Percentiles rank a stretch among this genome's conserved stretches.
Conservation (phyloP, 2,888 invertebrate species). For the Rhodophaea formosa region DNA sequence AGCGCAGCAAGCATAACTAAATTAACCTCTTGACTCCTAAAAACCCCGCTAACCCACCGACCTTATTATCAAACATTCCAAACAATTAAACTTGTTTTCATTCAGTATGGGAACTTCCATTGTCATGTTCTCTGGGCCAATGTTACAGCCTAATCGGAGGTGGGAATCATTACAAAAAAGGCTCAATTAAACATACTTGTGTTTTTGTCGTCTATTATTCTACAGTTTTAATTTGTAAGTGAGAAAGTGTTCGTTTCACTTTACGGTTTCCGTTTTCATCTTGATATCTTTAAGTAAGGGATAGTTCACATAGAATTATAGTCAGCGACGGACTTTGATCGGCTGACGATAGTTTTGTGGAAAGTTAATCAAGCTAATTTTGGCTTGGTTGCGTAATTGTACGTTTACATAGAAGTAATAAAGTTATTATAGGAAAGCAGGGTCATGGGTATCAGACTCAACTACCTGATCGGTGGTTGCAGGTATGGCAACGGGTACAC, state of each 20-base stretch:
- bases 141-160: constrained; percentile 10
- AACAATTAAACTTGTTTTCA: constrained; percentile 25
- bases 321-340: too few relatives aligned
- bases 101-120: constrained; percentile 23
- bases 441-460: too few relatives aligned
- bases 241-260: constrained; percentile 1
- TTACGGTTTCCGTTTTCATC: neutral
- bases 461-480: too few relatives aligned
- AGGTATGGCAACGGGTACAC: too few relatives aligned
- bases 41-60: constrained; percentile 22
- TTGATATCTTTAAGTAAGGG: neutral
- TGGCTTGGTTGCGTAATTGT: too few relatives aligned
- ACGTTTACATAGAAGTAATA: too few relatives aligned
- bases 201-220: constrained; percentile 2
- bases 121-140: constrained; percentile 18
- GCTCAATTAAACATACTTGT: neutral
- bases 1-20: too few relatives aligned
- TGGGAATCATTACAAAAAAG: neutral
- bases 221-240: neutral
- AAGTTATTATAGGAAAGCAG: too few relatives aligned
- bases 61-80: constrained; percentile 16
- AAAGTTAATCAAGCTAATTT: too few relatives aligned
- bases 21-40: constrained; percentile 1
- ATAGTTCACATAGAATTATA: neutral
- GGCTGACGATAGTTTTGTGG: too few relatives aligned